Evolutionary conservation across 2,797 vertebrate genomes (phyloP).

Genomic region (Rhynchonycteris naso): DNA sequence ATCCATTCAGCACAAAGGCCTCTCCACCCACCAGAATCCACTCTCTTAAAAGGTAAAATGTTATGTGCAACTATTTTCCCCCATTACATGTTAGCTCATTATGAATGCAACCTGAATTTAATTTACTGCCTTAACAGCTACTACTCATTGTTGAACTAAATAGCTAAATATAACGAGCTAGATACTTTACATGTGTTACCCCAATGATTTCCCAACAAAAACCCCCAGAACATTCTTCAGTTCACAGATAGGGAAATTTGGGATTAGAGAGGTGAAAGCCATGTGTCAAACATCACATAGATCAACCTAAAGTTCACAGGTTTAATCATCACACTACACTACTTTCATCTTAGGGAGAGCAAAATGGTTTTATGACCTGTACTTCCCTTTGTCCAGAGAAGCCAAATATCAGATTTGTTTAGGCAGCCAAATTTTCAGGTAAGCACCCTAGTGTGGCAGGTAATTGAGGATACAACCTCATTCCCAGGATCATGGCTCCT

Average conservation of each 20-base stretch:
- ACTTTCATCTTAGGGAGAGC: not conserved
- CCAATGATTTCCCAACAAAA: not conserved
- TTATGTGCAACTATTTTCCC: not conserved
- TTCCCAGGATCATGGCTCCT: not conserved
- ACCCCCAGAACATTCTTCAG: not conserved
- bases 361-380: not conserved
- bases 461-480: not conserved
- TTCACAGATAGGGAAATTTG: not conserved
- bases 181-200: not conserved
- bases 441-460: not conserved
- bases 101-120: slow-evolving; percentile 13
- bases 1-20: not conserved
- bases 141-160: slow-evolving; percentile 28
- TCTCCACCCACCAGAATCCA: not conserved
- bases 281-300: not conserved
- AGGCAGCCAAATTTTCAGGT: not conserved
- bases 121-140: slow-evolving; percentile 4
- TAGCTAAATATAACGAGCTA: not conserved
- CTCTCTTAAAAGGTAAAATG: not conserved
- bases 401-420: not conserved
- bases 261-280: not conserved
- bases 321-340: not conserved
- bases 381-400: not conserved
- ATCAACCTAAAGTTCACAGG: not conserved
- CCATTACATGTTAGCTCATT: not conserved